Evolutionary conservation across 2,113 vertebrate species (phyloP).

Genomic region (Pseudopodoces humilis): DNA sequence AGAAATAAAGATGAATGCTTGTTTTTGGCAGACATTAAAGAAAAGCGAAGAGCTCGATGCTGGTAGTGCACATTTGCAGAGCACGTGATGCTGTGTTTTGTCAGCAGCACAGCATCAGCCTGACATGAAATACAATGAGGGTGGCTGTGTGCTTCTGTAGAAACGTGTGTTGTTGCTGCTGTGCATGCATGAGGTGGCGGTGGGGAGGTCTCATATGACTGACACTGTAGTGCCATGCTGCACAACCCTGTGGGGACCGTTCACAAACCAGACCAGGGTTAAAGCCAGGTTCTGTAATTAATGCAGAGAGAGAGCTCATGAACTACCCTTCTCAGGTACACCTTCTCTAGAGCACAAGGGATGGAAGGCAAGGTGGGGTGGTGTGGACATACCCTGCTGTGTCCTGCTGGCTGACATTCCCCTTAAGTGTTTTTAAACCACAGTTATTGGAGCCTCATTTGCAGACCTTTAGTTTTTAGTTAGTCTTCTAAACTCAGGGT

Average conservation of each 20-base stretch:
- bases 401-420: neutral
- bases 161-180: neutral
- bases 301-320: neutral
- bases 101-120: rapidly evolving
- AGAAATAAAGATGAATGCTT: neutral
- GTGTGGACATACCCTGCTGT: neutral
- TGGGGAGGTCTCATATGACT: neutral
- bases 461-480: neutral
- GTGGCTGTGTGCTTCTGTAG: neutral
- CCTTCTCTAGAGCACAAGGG: neutral
- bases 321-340: neutral
- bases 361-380: neutral
- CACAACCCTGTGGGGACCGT: neutral
- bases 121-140: neutral
- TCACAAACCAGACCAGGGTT: neutral
- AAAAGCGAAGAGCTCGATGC: neutral
- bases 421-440: neutral
- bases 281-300: neutral
- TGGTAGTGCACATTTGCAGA: neutral
- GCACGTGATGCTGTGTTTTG: neutral
- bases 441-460: neutral
- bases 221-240: neutral
- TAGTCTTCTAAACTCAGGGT: neutral
- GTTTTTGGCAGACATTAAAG: neutral
- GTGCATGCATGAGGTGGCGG: neutral